phyloP scores from a whole-genome alignment of 2,888 invertebrate genomes.

The Drosophila rubida region DNA sequence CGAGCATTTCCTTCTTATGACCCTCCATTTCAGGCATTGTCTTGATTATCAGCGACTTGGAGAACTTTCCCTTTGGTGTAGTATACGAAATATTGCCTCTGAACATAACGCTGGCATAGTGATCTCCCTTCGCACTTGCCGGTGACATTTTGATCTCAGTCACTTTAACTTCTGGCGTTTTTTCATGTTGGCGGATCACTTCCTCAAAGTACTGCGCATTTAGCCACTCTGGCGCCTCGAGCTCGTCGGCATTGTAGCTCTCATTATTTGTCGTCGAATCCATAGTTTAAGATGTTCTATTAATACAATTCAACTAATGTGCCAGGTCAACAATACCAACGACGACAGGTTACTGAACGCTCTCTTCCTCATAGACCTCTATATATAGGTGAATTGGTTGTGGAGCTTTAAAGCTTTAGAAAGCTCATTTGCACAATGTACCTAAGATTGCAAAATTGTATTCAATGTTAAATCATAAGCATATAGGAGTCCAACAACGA shows the following conservation, averaged over 20 bases:
- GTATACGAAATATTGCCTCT: conserved; percentile 38
- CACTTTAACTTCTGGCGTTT: conserved; percentile 46
- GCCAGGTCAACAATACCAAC: neutral
- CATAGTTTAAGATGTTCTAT: conserved; percentile 2
- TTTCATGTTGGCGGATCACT: conserved; percentile 53
- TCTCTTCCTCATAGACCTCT: neutral
- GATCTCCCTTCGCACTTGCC: conserved; percentile 64
- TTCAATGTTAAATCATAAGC: neutral
- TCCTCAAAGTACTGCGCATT: conserved; percentile 55
- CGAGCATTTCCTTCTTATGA: conserved; percentile 43
- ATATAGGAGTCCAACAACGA: neutral
- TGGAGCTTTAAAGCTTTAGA: conserved; percentile 8
- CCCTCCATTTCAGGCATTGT: conserved; percentile 53
- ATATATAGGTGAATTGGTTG: neutral
- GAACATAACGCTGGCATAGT: conserved; percentile 70
- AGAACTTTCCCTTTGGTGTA: conserved; percentile 14
- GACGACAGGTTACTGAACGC: neutral
- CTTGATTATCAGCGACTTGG: conserved; percentile 48
- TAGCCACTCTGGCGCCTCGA: conserved; percentile 57
- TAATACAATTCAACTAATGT: neutral
- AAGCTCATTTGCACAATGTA: neutral
- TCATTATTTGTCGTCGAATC: neutral
- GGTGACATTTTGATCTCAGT: conserved; percentile 41
- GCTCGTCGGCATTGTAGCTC: conserved; percentile 14
- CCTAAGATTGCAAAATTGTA: neutral